Evolutionary conservation across 1,140 invertebrate genomes (phyloP).

Genomic region (Penaeus japonicus): DNA sequence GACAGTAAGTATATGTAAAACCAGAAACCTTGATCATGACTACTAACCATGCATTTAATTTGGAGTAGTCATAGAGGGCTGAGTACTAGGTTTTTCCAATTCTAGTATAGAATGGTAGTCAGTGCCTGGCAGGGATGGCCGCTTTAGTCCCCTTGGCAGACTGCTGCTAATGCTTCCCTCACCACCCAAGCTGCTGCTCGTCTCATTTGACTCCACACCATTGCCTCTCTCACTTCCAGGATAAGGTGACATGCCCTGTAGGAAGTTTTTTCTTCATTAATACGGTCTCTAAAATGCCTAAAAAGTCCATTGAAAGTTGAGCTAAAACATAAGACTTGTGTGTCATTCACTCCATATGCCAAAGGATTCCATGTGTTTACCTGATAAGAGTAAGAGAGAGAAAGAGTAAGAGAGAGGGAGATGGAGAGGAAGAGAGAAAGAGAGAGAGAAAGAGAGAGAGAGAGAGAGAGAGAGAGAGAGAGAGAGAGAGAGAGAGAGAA

Average conservation of each 20-base stretch:
- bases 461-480: too few relatives aligned
- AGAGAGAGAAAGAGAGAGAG: neutral
- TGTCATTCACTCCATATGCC: neutral
- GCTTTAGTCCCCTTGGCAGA: slow-evolving; percentile 42
- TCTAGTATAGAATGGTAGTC: slow-evolving; percentile 53
- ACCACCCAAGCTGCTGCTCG: slow-evolving; percentile 27
- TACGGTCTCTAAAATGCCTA: neutral
- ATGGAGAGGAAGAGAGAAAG: slow-evolving; percentile 62
- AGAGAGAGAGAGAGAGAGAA: too few relatives aligned
- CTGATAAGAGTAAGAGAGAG: too few relatives aligned
- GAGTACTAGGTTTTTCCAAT: slow-evolving; percentile 79
- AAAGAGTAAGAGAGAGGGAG: slow-evolving; percentile 80
- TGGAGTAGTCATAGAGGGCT: slow-evolving; percentile 88
- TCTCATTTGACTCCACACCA: slow-evolving; percentile 40
- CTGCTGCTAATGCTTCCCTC: neutral
- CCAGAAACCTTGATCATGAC: neutral
- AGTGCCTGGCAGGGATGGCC: slow-evolving; percentile 27
- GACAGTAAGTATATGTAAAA: neutral
- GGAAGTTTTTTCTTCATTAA: too few relatives aligned
- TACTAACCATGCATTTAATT: slow-evolving; percentile 75
- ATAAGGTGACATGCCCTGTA: slow-evolving; percentile 51
- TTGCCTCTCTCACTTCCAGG: slow-evolving; percentile 40
- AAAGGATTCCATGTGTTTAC: neutral
- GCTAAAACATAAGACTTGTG: too few relatives aligned
- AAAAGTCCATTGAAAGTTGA: too few relatives aligned